phyloP scores from a whole-genome alignment of 1,140 invertebrate genomes.

The Scaptomyza pallida region DNA sequence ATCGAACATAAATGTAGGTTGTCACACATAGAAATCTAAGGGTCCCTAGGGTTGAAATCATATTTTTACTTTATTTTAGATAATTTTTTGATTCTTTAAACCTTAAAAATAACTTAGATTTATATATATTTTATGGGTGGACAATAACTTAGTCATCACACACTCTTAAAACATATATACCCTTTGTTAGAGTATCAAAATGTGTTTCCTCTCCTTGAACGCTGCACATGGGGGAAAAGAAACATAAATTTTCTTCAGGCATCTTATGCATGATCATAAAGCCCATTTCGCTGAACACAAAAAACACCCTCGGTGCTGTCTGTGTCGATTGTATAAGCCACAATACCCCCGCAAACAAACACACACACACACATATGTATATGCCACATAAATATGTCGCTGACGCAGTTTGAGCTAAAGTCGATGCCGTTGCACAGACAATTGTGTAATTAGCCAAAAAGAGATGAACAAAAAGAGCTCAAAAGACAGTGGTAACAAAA shows the following conservation, averaged over 20 bases:
- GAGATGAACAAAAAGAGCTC: conserved; percentile 22
- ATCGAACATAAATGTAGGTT: too few relatives aligned
- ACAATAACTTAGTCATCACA: too few relatives aligned
- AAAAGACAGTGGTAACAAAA: too few relatives aligned
- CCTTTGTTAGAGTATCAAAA: neutral
- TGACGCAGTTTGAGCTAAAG: conserved; percentile 1
- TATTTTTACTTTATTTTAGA: too few relatives aligned
- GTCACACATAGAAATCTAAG: too few relatives aligned
- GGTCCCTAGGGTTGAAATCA: too few relatives aligned
- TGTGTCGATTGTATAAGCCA: conserved; percentile 60
- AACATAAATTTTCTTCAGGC: conserved; percentile 13
- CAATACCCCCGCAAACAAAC: conserved; percentile 12
- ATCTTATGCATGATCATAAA: conserved; percentile 25
- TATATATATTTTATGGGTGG: too few relatives aligned
- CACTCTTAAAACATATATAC: too few relatives aligned
- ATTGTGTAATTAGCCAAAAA: conserved; percentile 72
- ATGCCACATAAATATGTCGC: conserved; percentile 61
- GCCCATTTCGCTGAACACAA: conserved; percentile 46
- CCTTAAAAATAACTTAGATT: too few relatives aligned
- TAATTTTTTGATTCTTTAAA: too few relatives aligned
- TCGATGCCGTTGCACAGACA: conserved; percentile 56
- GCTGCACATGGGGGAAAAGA: conserved; percentile 4
- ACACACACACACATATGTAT: conserved; percentile 12
- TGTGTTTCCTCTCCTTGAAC: neutral
- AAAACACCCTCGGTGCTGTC: conserved; percentile 55